Conservation (phyloP, 2,888 invertebrate genomes). For the Merodon equestris region DNA sequence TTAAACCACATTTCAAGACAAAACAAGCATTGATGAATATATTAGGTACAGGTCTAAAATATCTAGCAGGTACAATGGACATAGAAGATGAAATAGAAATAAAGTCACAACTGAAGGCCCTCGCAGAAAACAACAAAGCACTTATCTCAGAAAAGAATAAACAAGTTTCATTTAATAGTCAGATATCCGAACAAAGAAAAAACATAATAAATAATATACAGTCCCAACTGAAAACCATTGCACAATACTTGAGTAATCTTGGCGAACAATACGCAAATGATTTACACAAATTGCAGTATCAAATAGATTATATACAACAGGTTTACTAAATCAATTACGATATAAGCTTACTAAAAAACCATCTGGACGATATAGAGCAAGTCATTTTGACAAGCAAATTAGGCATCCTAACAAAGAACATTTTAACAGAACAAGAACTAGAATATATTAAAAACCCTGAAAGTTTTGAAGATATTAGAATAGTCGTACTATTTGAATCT, state of each 20-base stretch:
- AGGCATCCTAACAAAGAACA: neutral
- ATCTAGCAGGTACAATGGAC: constrained; percentile 14
- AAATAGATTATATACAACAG: constrained; percentile 27
- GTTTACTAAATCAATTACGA: constrained; percentile 38
- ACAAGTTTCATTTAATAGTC: constrained; percentile 22
- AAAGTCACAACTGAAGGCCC: constrained; percentile 2
- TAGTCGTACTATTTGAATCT: constrained; percentile 4
- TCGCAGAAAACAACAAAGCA: neutral
- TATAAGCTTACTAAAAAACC: constrained; percentile 25
- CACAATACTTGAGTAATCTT: constrained; percentile 55
- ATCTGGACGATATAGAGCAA: constrained; percentile 29
- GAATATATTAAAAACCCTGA: neutral
- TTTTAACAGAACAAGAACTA: constrained; percentile 15
- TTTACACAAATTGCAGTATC: constrained; percentile 42
- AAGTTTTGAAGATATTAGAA: constrained; percentile 6
- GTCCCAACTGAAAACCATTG: constrained; percentile 55
- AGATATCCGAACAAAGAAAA: constrained; percentile 54
- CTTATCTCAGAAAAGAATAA: constrained; percentile 6
- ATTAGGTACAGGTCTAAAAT: constrained; percentile 11
- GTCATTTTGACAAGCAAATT: constrained; percentile 15
- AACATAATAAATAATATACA: constrained; percentile 68
- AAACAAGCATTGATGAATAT: constrained; percentile 19
- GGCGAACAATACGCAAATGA: constrained; percentile 27
- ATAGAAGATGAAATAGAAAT: constrained; percentile 16
- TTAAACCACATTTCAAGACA: constrained; percentile 9